These are phyloP conservation scores for Potorous gilbertii DNA, from an alignment of 2,797 vertebrate genomes.

Conservation along the genomic window DNA sequence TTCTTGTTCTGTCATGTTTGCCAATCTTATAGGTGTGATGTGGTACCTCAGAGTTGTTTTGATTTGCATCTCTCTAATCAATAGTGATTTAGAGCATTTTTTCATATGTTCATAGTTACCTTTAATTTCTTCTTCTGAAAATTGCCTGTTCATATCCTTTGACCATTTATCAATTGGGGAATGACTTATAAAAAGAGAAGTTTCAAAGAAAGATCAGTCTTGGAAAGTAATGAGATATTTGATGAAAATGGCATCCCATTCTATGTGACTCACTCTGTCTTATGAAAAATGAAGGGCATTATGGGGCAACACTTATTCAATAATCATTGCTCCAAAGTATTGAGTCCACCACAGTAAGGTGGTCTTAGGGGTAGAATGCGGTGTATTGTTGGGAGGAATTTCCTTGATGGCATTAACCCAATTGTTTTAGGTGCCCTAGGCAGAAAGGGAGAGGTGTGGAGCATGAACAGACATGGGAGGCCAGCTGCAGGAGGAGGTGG, in stretches of 20 bases:
- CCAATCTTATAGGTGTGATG: too few species aligned
- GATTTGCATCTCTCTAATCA: too few species aligned
- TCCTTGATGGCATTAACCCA: background rate
- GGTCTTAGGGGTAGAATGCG: background rate
- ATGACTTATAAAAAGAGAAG: background rate
- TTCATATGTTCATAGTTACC: too few species aligned
- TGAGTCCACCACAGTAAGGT: background rate
- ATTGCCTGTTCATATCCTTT: too few species aligned
- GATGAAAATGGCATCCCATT: background rate
- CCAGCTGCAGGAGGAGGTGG: background rate
- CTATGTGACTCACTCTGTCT: background rate
- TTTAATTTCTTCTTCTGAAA: too few species aligned
- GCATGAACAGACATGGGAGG: background rate
- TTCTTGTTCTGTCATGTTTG: too few species aligned
- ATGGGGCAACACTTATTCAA: background rate
- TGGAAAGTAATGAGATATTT: background rate
- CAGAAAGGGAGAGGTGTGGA: background rate
- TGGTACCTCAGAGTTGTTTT: too few species aligned
- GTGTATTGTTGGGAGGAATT: background rate
- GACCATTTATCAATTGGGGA: too few species aligned
- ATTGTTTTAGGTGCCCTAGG: background rate
- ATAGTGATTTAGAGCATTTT: too few species aligned
- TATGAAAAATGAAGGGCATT: background rate
- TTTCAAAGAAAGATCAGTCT: background rate
- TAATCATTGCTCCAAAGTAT: background rate